Percentiles rank a stretch among this genome's conserved stretches.
phyloP scores from a whole-genome alignment of 2,113 vertebrate genomes.

The Felis chaus region DNA sequence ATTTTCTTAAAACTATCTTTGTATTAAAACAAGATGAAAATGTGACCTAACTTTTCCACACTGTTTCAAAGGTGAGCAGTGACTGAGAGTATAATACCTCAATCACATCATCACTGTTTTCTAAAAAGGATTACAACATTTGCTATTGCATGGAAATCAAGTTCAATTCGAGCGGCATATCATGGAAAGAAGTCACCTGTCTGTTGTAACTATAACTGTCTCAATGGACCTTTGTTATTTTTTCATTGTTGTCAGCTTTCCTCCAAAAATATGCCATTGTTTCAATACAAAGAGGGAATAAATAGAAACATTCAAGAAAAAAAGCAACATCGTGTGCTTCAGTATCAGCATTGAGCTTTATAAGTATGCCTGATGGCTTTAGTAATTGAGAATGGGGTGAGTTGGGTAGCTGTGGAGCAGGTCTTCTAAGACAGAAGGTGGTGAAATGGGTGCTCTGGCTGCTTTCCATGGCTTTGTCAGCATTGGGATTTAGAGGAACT shows the following conservation, averaged over 20 bases:
- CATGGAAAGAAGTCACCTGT: neutral
- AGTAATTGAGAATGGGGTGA: neutral
- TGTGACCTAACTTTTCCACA: neutral
- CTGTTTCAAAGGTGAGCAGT: constrained; percentile 21
- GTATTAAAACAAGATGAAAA: neutral
- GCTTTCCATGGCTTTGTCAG: neutral
- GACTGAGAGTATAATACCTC: neutral
- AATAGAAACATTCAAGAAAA: neutral
- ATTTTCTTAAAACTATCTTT: constrained; percentile 16
- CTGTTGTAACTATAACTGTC: neutral
- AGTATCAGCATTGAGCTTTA: neutral
- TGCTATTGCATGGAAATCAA: neutral
- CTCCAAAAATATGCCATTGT: neutral
- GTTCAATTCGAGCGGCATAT: neutral
- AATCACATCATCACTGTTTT: neutral
- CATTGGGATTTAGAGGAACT: neutral
- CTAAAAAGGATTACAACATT: neutral
- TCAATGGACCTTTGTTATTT: neutral
- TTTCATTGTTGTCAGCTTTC: neutral
- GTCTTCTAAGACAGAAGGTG: neutral
- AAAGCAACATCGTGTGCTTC: neutral
- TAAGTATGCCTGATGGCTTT: neutral
- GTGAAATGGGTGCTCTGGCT: neutral
- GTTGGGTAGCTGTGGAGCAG: neutral
- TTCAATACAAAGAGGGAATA: neutral